phyloP scores from a whole-genome alignment of 2,888 invertebrate species.

The Maniola hyperantus region DNA sequence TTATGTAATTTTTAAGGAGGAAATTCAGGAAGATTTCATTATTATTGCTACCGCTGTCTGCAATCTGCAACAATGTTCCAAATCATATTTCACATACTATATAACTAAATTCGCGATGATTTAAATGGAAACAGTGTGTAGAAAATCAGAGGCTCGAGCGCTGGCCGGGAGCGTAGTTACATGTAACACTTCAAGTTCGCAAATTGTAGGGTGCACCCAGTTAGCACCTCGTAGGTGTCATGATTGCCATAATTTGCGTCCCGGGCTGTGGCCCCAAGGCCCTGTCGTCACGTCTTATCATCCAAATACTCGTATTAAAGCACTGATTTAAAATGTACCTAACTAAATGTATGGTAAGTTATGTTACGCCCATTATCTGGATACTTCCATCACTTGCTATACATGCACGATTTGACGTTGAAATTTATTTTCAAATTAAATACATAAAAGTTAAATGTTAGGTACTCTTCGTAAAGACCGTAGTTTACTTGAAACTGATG shows the following conservation, averaged over 20 bases:
- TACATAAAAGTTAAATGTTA: too few species aligned
- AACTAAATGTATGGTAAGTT: slow-evolving; percentile 57
- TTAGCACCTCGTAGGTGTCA: slow-evolving; percentile 82
- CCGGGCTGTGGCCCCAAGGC: slow-evolving; percentile 66
- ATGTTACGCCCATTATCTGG: slow-evolving; percentile 51
- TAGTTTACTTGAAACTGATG: too few species aligned
- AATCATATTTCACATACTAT: too few species aligned
- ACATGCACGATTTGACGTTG: not conserved
- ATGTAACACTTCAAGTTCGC: slow-evolving; percentile 57
- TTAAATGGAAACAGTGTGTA: slow-evolving; percentile 45
- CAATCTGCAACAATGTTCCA: too few species aligned
- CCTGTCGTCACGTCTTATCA: slow-evolving; percentile 77
- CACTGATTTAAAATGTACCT: slow-evolving; percentile 58
- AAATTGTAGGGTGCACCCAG: slow-evolving; percentile 77
- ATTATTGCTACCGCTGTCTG: too few species aligned
- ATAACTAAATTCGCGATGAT: slow-evolving; percentile 36
- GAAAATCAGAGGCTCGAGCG: slow-evolving; percentile 56
- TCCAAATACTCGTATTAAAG: slow-evolving; percentile 74
- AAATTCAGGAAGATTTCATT: too few species aligned
- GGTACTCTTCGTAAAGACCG: too few species aligned
- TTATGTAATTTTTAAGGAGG: not conserved
- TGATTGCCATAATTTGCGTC: slow-evolving; percentile 81
- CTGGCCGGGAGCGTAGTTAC: slow-evolving; percentile 49
- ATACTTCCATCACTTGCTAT: slow-evolving; percentile 13
- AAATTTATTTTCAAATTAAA: not conserved